phyloP scores from a whole-genome alignment of 2,797 vertebrate species.

The Rhabdomys pumilio region DNA sequence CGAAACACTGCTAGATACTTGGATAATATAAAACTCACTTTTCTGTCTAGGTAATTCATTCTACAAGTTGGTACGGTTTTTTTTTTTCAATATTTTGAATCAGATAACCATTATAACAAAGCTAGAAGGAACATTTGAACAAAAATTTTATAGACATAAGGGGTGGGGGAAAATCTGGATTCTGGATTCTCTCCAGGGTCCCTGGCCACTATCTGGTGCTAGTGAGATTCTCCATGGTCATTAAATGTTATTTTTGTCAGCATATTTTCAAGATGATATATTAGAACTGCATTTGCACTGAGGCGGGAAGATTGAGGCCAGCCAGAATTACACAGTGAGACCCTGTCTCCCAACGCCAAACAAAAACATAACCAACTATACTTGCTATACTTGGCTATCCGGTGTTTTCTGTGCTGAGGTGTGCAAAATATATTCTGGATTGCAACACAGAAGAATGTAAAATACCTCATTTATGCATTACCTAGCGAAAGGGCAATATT shows the following conservation, averaged over 20 bases:
- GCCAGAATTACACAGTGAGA: background rate
- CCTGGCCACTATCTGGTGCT: background rate
- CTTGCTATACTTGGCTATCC: background rate
- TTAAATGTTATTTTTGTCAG: constrained; percentile 1
- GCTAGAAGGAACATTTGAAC: background rate
- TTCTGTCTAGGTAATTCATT: background rate
- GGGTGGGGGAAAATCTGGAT: background rate
- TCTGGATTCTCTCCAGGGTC: background rate
- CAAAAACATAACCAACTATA: background rate
- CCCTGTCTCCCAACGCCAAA: background rate
- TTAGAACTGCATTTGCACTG: constrained; percentile 2
- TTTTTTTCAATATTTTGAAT: background rate
- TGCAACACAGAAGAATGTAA: background rate
- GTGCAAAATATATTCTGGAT: background rate
- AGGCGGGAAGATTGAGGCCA: background rate
- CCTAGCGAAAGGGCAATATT: constrained; percentile 18
- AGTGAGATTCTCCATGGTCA: background rate
- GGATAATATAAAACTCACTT: background rate
- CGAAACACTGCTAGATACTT: background rate
- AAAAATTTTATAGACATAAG: background rate
- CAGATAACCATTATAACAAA: background rate
- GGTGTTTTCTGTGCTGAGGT: background rate
- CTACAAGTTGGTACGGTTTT: background rate
- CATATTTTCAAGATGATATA: constrained; percentile 21
- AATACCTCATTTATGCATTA: constrained; percentile 6